Conservation (phyloP, 2,888 invertebrate genomes). For the Ophion ellenae region DNA sequence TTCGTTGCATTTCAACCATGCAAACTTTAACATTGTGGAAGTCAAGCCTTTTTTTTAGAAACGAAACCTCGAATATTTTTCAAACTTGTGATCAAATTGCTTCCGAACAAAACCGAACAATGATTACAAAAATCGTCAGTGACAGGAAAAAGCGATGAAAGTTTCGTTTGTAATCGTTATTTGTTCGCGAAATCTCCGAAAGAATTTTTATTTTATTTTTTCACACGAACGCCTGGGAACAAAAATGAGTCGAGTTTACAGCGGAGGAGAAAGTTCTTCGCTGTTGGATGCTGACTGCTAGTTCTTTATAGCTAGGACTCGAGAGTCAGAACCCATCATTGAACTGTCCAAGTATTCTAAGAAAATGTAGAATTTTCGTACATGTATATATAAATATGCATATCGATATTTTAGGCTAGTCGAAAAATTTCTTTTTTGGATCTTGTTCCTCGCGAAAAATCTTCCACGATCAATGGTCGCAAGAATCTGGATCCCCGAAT, state of each 20-base stretch:
- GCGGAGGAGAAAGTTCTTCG: slow-evolving; percentile 15
- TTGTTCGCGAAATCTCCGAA: not conserved
- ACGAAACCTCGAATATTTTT: not conserved
- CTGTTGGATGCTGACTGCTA: slow-evolving; percentile 33
- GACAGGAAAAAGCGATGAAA: no score
- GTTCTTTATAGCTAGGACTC: slow-evolving; percentile 69
- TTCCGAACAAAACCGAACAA: not conserved
- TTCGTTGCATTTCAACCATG: no score
- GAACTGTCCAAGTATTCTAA: slow-evolving; percentile 74
- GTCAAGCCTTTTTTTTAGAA: no score
- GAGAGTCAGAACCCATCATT: slow-evolving; percentile 69
- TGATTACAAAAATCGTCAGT: not conserved
- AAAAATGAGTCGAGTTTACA: not conserved
- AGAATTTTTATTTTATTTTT: not conserved
- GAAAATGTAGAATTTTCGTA: slow-evolving; percentile 63
- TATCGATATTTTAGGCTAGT: slow-evolving; percentile 2
- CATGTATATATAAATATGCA: slow-evolving; percentile 55
- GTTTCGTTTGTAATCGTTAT: no score
- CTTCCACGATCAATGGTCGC: not conserved
- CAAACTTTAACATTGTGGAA: no score
- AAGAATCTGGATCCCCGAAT: no score
- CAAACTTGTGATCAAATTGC: not conserved
- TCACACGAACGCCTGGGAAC: not conserved
- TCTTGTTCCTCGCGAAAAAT: not conserved
- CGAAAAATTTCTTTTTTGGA: slow-evolving; percentile 7